Evolutionary conservation across 2,797 vertebrate species (phyloP).

Genomic region (Anguilla pacifica): DNA sequence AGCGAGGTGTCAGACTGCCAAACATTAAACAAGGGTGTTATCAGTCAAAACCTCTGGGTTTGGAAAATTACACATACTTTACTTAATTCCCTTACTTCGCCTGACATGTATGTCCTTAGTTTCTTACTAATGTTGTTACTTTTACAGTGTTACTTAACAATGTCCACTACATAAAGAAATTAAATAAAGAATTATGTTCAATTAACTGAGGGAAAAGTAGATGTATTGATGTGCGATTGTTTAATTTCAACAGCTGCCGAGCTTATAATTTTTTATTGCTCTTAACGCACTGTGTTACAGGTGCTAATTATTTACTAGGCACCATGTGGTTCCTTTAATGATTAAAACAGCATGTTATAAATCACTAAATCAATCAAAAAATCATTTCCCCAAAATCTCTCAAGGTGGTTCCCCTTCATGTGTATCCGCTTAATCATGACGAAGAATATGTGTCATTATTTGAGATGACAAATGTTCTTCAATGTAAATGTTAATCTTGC

Average conservation of each 20-base stretch:
- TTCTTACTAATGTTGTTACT: no score
- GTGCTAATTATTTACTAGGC: conserved; percentile 41
- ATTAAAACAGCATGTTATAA: conserved; percentile 39
- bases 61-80: no score
- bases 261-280: conserved; percentile 26
- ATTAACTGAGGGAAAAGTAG: conserved; percentile 9
- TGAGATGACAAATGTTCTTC: background rate
- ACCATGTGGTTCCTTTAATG: conserved; percentile 42
- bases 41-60: no score
- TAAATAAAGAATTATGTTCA: background rate
- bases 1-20: no score
- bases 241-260: conserved; percentile 31
- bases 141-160: no score
- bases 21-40: no score
- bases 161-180: background rate
- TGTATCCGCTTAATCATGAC: background rate
- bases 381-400: conserved; percentile 22
- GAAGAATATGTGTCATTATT: background rate
- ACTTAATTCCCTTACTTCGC: no score
- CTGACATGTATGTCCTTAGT: no score
- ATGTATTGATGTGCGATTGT: conserved; percentile 32
- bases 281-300: conserved; percentile 27
- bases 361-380: conserved; percentile 1
- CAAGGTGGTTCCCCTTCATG: conserved; percentile 19
- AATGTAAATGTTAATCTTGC: background rate